phyloP scores from a whole-genome alignment of 2,113 vertebrate species.

The Microcebus jonahi region DNA sequence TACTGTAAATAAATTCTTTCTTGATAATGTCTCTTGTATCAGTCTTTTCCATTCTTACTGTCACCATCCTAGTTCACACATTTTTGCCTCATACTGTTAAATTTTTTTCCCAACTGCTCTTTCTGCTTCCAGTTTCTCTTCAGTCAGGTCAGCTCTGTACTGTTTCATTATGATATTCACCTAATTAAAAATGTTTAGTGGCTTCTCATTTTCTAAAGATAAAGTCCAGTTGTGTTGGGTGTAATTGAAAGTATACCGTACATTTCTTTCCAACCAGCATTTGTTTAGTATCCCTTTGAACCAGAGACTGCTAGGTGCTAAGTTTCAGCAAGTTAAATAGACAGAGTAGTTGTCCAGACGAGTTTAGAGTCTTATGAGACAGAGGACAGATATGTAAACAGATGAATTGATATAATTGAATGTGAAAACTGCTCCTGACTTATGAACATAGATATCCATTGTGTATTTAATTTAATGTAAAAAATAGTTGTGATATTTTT shows the following conservation, averaged over 20 bases:
- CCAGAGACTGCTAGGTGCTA: neutral
- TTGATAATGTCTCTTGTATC: neutral
- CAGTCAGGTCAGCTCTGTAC: neutral
- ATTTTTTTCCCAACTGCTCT: neutral
- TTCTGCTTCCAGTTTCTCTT: slow-evolving; percentile 10
- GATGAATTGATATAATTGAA: neutral
- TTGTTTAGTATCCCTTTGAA: neutral
- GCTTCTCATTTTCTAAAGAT: slow-evolving; percentile 38
- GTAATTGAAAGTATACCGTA: neutral
- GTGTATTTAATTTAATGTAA: slow-evolving; percentile 17
- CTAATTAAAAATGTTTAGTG: neutral
- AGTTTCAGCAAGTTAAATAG: neutral
- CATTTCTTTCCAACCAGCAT: neutral
- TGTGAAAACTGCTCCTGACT: neutral
- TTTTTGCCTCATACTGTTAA: neutral
- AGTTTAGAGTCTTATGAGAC: neutral
- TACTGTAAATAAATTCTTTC: neutral
- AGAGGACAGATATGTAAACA: slow-evolving; percentile 11
- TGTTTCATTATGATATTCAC: neutral
- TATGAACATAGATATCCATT: neutral
- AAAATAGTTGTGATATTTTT: slow-evolving; percentile 42
- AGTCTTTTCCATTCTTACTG: neutral
- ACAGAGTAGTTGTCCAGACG: neutral
- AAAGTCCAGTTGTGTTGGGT: slow-evolving; percentile 6
- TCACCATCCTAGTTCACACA: neutral